Evolutionary conservation across 1,140 invertebrate species (phyloP).

Genomic region (Aethina tumida): DNA sequence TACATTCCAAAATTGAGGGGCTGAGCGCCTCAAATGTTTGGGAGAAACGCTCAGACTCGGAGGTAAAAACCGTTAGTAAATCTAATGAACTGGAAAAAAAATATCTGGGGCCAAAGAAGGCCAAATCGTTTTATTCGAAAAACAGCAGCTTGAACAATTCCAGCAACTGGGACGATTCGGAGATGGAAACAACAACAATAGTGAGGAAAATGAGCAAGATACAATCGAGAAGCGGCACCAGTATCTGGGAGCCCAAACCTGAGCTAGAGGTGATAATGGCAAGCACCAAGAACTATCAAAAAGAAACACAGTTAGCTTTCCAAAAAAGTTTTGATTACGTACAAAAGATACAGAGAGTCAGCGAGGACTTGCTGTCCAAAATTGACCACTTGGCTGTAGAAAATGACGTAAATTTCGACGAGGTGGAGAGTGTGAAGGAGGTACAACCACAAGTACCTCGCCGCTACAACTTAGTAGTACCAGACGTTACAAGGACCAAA

Average conservation of each 20-base stretch:
- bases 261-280: not conserved
- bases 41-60: no score
- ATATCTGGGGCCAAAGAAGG: constrained; percentile 1
- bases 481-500: constrained; percentile 17
- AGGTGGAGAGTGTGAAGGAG: not conserved
- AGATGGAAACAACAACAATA: constrained; percentile 1
- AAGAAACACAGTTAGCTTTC: no score
- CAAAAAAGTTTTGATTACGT: no score
- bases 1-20: no score
- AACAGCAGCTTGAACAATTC: constrained; percentile 1
- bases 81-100: constrained; percentile 4
- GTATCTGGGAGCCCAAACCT: not conserved
- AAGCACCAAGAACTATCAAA: not conserved
- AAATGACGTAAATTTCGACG: not conserved
- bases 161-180: constrained; percentile 1
- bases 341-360: not conserved
- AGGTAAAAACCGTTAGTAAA: no score
- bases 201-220: constrained; percentile 6
- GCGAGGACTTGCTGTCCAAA: no score
- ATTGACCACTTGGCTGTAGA: no score
- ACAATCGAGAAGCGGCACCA: not conserved
- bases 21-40: no score
- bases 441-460: not conserved
- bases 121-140: not conserved
- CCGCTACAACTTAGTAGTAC: constrained; percentile 6